These are phyloP conservation scores for Venusia cambrica DNA, from an alignment of 2,888 invertebrate genomes.

Conservation along the genomic window DNA sequence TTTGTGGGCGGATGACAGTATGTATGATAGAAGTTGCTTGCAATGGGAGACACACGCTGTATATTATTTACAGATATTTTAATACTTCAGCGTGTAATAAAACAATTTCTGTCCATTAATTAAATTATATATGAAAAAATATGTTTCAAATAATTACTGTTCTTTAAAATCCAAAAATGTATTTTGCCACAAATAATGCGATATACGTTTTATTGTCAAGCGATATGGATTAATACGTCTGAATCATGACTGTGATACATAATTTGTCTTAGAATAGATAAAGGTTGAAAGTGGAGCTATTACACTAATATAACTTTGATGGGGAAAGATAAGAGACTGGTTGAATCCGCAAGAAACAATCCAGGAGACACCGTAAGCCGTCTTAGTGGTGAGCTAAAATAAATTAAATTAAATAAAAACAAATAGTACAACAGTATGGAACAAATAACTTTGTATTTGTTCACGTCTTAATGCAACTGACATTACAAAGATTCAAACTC, in stretches of 20 bases:
- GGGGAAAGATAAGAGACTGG: no score
- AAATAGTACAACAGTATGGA: slow-evolving; percentile 12
- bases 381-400: slow-evolving; percentile 57
- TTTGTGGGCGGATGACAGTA: no score
- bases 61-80: no score
- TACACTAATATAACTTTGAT: slow-evolving; percentile 80
- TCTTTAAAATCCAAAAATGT: no score
- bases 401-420: no score
- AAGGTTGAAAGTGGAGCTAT: slow-evolving; percentile 75
- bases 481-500: slow-evolving; percentile 22
- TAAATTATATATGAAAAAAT: no score
- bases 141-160: no score
- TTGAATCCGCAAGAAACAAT: slow-evolving; percentile 66
- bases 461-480: slow-evolving; percentile 30
- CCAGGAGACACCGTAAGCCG: slow-evolving; percentile 61
- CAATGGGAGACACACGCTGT: no score
- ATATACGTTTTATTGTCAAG: slow-evolving; percentile 76
- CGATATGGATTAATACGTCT: slow-evolving; percentile 78
- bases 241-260: slow-evolving; percentile 81
- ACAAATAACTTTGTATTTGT: slow-evolving; percentile 28
- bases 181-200: no score
- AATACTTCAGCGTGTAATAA: no score
- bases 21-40: no score
- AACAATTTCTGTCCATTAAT: no score
- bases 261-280: slow-evolving; percentile 61